phyloP scores from a whole-genome alignment of 2,797 vertebrate genomes.

The Rhynchonycteris naso region DNA sequence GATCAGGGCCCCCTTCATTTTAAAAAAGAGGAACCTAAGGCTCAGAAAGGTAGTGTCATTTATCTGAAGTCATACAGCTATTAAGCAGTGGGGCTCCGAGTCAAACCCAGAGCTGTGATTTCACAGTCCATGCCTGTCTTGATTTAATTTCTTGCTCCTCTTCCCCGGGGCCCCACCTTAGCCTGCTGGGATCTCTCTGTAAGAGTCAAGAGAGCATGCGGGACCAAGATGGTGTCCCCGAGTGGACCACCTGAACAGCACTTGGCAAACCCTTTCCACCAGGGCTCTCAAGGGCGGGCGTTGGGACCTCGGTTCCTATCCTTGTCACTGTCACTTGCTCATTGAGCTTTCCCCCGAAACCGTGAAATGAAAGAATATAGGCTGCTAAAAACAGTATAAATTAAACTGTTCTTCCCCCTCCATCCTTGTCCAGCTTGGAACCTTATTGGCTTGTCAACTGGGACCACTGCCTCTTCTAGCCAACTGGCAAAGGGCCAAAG shows the following conservation, averaged over 20 bases:
- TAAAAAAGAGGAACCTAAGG: background rate
- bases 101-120: background rate
- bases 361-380: background rate
- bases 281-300: background rate
- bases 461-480: background rate
- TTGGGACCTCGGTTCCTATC: background rate
- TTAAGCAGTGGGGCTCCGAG: background rate
- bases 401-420: background rate
- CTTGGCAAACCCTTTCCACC: background rate
- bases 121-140: background rate
- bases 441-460: background rate
- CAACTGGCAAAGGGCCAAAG: background rate
- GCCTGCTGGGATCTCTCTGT: background rate
- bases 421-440: background rate
- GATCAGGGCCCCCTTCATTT: background rate
- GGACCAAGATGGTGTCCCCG: background rate
- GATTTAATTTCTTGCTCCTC: background rate
- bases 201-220: background rate
- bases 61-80: background rate
- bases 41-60: background rate
- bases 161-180: background rate
- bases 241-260: background rate
- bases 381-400: background rate
- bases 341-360: background rate
- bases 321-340: background rate